A percentile compares a stretch with the other conserved stretches of the same genome.
Evolutionary conservation across 2,797 vertebrate genomes (phyloP).

Genomic region (Liasis olivaceus): DNA sequence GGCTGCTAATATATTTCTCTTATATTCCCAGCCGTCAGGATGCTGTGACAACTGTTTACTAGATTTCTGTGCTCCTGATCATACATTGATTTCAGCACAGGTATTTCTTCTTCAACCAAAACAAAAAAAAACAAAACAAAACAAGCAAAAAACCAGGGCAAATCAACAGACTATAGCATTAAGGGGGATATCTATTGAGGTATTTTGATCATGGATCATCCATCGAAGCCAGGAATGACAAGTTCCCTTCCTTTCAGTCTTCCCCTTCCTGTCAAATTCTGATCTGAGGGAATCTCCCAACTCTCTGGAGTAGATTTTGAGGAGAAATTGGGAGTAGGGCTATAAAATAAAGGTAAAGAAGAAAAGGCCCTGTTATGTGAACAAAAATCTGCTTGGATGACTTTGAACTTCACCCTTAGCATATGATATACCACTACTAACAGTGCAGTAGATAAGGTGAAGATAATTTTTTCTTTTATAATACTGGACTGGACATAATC

Average conservation of each 20-base stretch:
- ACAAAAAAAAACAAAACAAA: neutral
- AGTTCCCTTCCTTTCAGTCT: neutral
- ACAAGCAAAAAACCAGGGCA: neutral
- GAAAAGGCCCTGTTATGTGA: neutral
- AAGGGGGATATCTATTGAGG: neutral
- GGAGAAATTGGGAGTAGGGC: neutral
- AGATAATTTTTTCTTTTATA: neutral
- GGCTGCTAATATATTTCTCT: neutral
- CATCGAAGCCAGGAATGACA: neutral
- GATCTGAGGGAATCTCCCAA: neutral
- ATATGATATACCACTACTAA: neutral
- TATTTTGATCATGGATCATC: neutral
- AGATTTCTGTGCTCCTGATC: neutral
- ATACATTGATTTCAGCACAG: neutral
- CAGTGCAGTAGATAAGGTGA: neutral
- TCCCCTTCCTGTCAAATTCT: neutral
- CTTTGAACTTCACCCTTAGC: neutral
- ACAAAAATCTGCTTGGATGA: neutral
- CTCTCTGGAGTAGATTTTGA: neutral
- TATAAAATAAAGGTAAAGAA: neutral
- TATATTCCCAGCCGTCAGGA: neutral
- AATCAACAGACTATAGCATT: neutral
- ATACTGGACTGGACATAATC: neutral
- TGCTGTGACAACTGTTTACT: neutral
- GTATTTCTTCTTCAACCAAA: neutral